Percentiles rank a stretch among this genome's conserved stretches.
phyloP scores from a whole-genome alignment of 2,797 vertebrate genomes.

The Chelon auratus region DNA sequence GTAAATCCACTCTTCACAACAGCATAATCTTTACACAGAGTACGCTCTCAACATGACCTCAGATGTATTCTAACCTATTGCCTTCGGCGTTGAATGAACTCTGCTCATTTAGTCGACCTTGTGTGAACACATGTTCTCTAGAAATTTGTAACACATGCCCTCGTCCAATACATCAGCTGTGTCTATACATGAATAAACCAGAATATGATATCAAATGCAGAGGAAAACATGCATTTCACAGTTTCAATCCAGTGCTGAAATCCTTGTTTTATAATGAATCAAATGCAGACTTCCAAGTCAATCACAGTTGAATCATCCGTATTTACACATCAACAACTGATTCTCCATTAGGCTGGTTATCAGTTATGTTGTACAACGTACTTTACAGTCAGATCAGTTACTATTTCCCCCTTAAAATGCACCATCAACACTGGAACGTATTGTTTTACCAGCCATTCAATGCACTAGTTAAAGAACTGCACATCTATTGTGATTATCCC shows the following conservation, averaged over 20 bases:
- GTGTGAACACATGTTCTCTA: constrained; percentile 2
- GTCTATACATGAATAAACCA: neutral
- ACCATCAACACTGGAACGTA: neutral
- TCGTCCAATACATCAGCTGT: constrained; percentile 13
- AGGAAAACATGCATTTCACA: neutral
- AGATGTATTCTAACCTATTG: constrained; percentile 16
- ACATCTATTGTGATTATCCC: neutral
- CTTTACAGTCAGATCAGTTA: neutral
- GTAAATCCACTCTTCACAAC: neutral
- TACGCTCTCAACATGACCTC: constrained; percentile 3
- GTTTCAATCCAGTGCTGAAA: neutral
- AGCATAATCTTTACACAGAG: neutral
- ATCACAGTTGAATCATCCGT: neutral
- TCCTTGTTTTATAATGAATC: neutral
- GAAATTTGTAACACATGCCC: constrained; percentile 15
- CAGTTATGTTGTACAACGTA: neutral
- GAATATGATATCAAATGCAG: neutral
- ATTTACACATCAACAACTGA: neutral
- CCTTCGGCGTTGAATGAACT: constrained; percentile 13
- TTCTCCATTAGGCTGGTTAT: neutral
- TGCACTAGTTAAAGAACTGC: constrained; percentile 2
- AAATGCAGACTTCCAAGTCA: neutral
- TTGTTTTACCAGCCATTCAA: neutral
- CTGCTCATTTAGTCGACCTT: constrained; percentile 14
- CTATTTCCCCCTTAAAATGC: too few species aligned